phyloP scores from a whole-genome alignment of 2,797 vertebrate genomes.

The Alectoris magna region DNA sequence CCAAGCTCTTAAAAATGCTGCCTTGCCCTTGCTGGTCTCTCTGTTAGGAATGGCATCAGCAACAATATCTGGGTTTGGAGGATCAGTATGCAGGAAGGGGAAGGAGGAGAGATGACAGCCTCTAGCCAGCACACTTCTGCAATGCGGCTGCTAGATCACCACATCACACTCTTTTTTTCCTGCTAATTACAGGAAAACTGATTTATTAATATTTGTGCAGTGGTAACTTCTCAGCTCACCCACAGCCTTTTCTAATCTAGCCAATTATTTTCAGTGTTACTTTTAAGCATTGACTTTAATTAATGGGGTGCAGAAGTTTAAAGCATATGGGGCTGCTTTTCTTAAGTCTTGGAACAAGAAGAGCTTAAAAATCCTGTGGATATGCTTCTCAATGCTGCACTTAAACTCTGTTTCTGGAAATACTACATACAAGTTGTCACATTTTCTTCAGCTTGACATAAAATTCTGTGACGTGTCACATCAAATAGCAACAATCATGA shows the following conservation, averaged over 20 bases:
- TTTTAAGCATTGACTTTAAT: slow-evolving; percentile 45
- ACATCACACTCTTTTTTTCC: background rate
- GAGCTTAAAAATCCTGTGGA: slow-evolving; percentile 19
- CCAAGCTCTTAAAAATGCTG: background rate
- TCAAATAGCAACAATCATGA: slow-evolving; percentile 55
- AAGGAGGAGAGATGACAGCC: background rate
- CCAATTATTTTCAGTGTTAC: slow-evolving; percentile 42
- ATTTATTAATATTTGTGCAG: slow-evolving; percentile 52
- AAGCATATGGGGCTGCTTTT: slow-evolving; percentile 28
- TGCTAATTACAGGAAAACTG: slow-evolving; percentile 6
- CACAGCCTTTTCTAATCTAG: slow-evolving; percentile 60
- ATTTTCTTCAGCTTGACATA: slow-evolving; percentile 46
- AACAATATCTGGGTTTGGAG: slow-evolving; percentile 42
- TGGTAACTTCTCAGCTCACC: slow-evolving; percentile 62
- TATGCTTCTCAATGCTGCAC: background rate
- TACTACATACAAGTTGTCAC: slow-evolving; percentile 9
- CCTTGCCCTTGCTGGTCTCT: background rate
- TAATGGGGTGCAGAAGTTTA: slow-evolving; percentile 20
- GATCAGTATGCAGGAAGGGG: background rate
- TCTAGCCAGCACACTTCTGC: background rate
- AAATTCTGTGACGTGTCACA: slow-evolving; percentile 21
- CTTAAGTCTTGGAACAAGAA: slow-evolving; percentile 10
- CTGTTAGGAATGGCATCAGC: background rate
- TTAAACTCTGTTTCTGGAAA: slow-evolving; percentile 22
- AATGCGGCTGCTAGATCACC: background rate